Percentiles rank a stretch among this genome's conserved stretches.
Conservation (phyloP, 2,797 vertebrate species). For the Malurus leucopterus region DNA sequence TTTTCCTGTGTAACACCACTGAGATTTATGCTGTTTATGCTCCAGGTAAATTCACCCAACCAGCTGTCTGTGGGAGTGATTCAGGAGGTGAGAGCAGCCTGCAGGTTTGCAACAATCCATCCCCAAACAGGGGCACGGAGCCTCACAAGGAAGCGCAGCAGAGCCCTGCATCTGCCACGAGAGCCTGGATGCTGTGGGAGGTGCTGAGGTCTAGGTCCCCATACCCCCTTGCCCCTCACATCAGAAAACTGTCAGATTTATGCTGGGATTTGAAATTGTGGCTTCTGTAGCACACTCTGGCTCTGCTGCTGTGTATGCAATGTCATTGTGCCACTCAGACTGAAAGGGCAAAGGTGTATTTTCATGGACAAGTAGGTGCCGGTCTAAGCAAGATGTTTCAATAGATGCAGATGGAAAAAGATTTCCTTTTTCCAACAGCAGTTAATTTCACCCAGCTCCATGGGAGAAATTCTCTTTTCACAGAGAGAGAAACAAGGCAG, state of each 20-base stretch:
- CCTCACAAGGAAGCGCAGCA: accelerated
- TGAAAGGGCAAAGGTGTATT: not conserved
- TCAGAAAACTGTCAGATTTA: not conserved
- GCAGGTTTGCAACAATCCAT: not conserved
- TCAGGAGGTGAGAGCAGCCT: not conserved
- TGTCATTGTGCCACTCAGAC: not conserved
- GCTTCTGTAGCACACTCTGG: not conserved
- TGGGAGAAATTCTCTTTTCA: not conserved
- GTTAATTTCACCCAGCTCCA: not conserved
- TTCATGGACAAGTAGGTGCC: not conserved
- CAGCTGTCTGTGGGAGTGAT: not conserved
- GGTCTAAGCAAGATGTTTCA: not conserved
- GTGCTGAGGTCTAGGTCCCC: not conserved
- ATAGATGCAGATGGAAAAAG: not conserved
- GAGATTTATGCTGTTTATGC: not conserved
- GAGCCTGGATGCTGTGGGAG: not conserved
- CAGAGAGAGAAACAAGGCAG: not conserved
- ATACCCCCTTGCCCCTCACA: not conserved
- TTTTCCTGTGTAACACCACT: not conserved
- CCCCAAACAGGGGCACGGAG: accelerated
- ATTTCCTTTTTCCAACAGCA: not conserved
- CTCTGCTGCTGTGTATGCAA: not conserved
- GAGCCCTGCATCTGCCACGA: not conserved
- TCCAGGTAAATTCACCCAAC: not conserved
- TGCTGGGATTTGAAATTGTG: not conserved